phyloP scores from a whole-genome alignment of 2,797 vertebrate genomes.

The Sebastes variabilis region DNA sequence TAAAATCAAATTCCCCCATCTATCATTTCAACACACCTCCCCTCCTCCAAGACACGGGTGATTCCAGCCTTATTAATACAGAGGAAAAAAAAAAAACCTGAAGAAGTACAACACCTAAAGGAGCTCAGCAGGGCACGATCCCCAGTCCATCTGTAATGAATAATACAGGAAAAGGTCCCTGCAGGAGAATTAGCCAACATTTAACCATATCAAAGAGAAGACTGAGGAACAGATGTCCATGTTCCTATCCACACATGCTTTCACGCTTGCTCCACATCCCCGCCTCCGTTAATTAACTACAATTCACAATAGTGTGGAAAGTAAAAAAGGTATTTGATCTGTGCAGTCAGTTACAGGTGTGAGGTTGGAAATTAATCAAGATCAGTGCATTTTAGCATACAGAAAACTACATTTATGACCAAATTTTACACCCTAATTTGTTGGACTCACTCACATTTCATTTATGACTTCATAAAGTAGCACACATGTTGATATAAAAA shows the following conservation, averaged over 20 bases:
- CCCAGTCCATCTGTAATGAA: slow-evolving; percentile 47
- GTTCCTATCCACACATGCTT: slow-evolving; percentile 14
- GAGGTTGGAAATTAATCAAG: neutral
- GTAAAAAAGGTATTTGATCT: slow-evolving; percentile 1
- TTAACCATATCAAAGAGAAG: slow-evolving; percentile 65
- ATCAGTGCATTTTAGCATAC: neutral
- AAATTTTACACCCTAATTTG: neutral
- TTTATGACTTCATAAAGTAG: neutral
- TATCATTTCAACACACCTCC: slow-evolving; percentile 47
- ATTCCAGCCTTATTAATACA: slow-evolving; percentile 32
- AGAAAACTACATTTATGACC: neutral
- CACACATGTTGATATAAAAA: neutral
- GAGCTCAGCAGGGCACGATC: slow-evolving; percentile 21
- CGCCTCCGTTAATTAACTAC: slow-evolving; percentile 20
- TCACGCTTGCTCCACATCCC: neutral
- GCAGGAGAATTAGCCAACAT: slow-evolving; percentile 41
- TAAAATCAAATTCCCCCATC: slow-evolving; percentile 63
- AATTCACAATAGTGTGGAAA: neutral
- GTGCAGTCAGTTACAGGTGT: neutral
- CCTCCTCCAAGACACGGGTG: slow-evolving; percentile 36
- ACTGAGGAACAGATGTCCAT: slow-evolving; percentile 62
- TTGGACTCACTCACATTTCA: neutral
- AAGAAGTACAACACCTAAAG: slow-evolving; percentile 20
- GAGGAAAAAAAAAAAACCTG: neutral
- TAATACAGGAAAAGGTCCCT: slow-evolving; percentile 42